Conservation (phyloP, 2,888 invertebrate genomes). For the Lithophane semibrunnea region DNA sequence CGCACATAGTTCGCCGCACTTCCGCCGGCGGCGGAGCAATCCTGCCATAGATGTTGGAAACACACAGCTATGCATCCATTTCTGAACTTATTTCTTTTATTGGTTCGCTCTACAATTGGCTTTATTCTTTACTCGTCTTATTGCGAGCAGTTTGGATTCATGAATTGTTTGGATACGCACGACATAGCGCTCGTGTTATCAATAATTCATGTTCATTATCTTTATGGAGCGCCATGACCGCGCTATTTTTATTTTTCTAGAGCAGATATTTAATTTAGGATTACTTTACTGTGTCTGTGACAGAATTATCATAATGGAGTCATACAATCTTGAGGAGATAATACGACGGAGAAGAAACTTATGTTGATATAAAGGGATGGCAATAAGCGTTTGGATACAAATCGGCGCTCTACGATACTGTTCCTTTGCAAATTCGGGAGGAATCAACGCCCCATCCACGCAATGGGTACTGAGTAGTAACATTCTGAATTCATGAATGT, state of each 20-base stretch:
- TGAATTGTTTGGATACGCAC: slow-evolving; percentile 64
- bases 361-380: slow-evolving; percentile 62
- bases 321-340: slow-evolving; percentile 54
- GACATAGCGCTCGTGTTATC: slow-evolving; percentile 62
- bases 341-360: slow-evolving; percentile 46
- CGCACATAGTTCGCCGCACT: slow-evolving; percentile 82
- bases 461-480: slow-evolving; percentile 80
- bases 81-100: slow-evolving; percentile 73
- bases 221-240: slow-evolving; percentile 60
- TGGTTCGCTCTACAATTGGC: slow-evolving; percentile 70
- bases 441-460: slow-evolving; percentile 76
- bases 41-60: slow-evolving; percentile 79
- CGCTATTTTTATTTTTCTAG: slow-evolving; percentile 44
- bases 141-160: slow-evolving; percentile 66
- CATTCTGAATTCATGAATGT: slow-evolving; percentile 88
- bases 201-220: slow-evolving; percentile 70
- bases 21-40: slow-evolving; percentile 77
- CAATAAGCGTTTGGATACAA: slow-evolving; percentile 70
- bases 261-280: slow-evolving; percentile 58
- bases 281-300: slow-evolving; percentile 50
- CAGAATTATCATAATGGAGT: slow-evolving; percentile 59
- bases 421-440: slow-evolving; percentile 75
- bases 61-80: slow-evolving; percentile 75
- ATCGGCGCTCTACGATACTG: slow-evolving; percentile 71
- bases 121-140: slow-evolving; percentile 70